Percentiles rank a stretch among this genome's conserved stretches.
Evolutionary conservation across 2,797 vertebrate species (phyloP).

Genomic region (Lagorchestes hirsutus): DNA sequence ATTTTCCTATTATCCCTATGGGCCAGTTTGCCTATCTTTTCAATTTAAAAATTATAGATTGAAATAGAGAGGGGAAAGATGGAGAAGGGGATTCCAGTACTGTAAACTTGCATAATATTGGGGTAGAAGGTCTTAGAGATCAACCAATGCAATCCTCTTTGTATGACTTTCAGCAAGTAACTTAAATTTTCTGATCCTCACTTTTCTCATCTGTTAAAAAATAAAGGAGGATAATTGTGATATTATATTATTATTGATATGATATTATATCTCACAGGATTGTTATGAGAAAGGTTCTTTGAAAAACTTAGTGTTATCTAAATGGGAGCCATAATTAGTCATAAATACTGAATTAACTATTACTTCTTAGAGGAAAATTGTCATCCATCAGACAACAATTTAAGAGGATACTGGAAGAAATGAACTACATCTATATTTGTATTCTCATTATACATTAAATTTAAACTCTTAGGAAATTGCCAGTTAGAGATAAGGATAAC

Average conservation of each 20-base stretch:
- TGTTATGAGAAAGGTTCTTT: background rate
- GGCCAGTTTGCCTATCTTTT: background rate
- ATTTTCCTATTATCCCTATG: background rate
- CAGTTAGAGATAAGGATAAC: background rate
- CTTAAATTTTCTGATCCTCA: background rate
- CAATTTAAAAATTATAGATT: background rate
- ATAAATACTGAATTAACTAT: background rate
- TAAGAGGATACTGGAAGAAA: background rate
- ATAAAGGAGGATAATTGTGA: background rate
- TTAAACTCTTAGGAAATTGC: background rate
- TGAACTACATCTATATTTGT: background rate
- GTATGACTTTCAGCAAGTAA: background rate
- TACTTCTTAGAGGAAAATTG: too few relatives aligned
- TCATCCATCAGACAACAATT: background rate
- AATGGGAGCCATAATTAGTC: background rate
- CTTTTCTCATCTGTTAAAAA: background rate
- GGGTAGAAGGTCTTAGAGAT: background rate
- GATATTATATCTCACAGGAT: background rate
- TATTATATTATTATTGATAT: background rate
- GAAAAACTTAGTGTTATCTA: background rate
- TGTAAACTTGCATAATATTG: background rate
- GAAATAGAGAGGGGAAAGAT: background rate
- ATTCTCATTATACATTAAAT: background rate
- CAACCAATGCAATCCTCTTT: background rate
- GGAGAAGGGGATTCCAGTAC: background rate